Base-by-base conservation (phyloP, 2,113 vertebrate genomes). In the Ifrita kowaldi region DNA sequence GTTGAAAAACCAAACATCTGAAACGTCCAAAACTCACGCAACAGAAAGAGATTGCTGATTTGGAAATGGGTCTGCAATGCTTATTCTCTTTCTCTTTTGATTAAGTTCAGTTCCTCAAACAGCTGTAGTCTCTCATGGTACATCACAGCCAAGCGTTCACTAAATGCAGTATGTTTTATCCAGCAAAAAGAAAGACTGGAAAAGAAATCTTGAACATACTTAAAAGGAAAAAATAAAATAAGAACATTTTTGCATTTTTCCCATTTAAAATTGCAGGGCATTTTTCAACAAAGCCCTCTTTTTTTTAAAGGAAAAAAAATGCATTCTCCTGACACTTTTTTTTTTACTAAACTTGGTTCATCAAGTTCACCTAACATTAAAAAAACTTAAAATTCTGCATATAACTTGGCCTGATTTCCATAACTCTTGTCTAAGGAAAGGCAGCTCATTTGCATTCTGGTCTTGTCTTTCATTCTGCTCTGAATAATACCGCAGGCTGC, bases 391-490 rank as follows among this genome's bases (percentile, higher is more conserved):
- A 94, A 74, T 65, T 92, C 37, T 80, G 23, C 26, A 50, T 62
- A 55, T 70, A 78, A 59, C 22, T 84, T 62, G 84, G 80, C 16
- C 62, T 55, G 30, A 79, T 95, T 93, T 92, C 73, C 83, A 67
- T 96, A 88, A 69, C 56, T 60, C 41, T 70, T 92, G 20, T 82
- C 69, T 67, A 53, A 80, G 59, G 52, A 80, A 93, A 90, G 52
- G 16, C 46, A 81, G 20, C 47, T 95, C 42, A 89, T 96, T 90
- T 90, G 35, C 87, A 67, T 94, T 68, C 93, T 87, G 69, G 30
- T 93, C 86, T 71, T 92, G 52, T 52, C 87, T 73, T 88, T 62
- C 69, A 37, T 93, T 86, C 68, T 93, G 9, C 30, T 90, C 27
- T 75, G 68, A 86, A 81, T 90, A 92, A 92, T 81, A 68, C 44